Evolutionary conservation across 2,113 vertebrate species (phyloP).

Genomic region (Kryptolebias marmoratus): DNA sequence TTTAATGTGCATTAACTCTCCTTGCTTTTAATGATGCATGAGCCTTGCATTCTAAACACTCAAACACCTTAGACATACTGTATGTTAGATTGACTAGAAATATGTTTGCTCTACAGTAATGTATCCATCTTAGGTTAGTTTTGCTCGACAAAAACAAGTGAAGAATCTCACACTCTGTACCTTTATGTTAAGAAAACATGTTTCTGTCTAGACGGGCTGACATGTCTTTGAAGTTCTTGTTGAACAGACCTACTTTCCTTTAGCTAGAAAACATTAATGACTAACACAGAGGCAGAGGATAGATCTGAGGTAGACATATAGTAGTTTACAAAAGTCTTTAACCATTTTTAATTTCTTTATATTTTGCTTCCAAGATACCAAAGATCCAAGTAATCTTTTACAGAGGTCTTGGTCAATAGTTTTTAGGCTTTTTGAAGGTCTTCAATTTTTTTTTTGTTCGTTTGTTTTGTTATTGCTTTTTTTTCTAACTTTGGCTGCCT

Average conservation of each 20-base stretch:
- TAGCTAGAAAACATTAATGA: not conserved
- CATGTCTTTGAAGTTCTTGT: not conserved
- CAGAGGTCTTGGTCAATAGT: not conserved
- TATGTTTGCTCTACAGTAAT: not conserved
- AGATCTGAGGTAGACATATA: not conserved
- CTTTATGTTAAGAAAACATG: not conserved
- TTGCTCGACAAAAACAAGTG: not conserved
- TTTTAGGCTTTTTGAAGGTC: not conserved
- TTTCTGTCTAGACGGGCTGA: not conserved
- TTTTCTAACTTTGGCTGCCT: not conserved
- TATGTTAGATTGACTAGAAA: not conserved
- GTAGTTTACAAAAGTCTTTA: not conserved
- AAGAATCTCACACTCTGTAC: not conserved
- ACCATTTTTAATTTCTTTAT: not conserved
- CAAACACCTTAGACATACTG: not conserved
- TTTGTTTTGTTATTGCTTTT: too few relatives aligned
- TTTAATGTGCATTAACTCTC: slow-evolving; percentile 14
- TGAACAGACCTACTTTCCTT: not conserved
- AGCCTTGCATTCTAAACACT: not conserved
- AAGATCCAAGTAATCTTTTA: not conserved
- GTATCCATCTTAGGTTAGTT: not conserved
- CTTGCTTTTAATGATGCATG: not conserved
- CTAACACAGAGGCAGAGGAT: not conserved
- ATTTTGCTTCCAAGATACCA: not conserved
- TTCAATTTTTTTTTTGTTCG: not conserved